A percentile compares a stretch with the other conserved stretches of the same genome.
phyloP scores from a whole-genome alignment of 2,888 invertebrate species.

The Stegana nigrithorax region DNA sequence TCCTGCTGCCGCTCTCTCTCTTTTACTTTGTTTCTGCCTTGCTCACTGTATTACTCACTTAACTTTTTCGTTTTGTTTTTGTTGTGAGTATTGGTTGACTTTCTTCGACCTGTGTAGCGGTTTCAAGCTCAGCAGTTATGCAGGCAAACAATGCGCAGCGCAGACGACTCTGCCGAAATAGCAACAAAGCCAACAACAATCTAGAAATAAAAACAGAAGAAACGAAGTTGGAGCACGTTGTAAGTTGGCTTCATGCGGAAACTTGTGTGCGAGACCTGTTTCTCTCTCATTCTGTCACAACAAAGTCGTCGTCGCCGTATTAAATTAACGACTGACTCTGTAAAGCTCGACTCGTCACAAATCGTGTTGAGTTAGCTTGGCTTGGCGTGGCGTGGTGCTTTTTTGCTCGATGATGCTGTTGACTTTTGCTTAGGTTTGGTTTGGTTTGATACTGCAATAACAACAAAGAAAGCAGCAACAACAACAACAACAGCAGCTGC shows the following conservation, averaged over 20 bases:
- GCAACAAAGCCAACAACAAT: neutral
- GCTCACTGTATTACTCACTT: too few relatives aligned
- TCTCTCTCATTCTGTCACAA: neutral
- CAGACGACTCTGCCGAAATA: conserved; percentile 4
- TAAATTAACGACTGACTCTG: too few relatives aligned
- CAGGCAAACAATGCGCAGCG: conserved; percentile 28
- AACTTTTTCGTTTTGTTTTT: too few relatives aligned
- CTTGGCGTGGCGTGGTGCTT: conserved; percentile 12
- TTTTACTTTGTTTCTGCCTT: neutral
- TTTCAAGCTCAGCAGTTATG: neutral
- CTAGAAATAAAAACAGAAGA: neutral
- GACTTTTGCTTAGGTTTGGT: conserved; percentile 20
- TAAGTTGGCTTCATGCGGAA: neutral
- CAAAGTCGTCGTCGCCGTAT: neutral
- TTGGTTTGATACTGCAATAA: neutral
- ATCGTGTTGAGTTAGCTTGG: too few relatives aligned
- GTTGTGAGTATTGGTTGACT: too few relatives aligned
- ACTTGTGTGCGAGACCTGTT: neutral
- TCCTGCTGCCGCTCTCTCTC: neutral
- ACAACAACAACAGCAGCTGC: neutral
- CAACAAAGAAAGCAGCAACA: conserved; percentile 15
- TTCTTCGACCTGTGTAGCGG: conserved; percentile 40
- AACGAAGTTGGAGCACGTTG: too few relatives aligned
- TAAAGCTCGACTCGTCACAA: too few relatives aligned
- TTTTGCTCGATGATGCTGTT: conserved; percentile 27